A percentile compares a stretch with the other conserved stretches of the same genome.
Conservation (phyloP, 2,797 vertebrate species). For the Pyrrhura leucotis region DNA sequence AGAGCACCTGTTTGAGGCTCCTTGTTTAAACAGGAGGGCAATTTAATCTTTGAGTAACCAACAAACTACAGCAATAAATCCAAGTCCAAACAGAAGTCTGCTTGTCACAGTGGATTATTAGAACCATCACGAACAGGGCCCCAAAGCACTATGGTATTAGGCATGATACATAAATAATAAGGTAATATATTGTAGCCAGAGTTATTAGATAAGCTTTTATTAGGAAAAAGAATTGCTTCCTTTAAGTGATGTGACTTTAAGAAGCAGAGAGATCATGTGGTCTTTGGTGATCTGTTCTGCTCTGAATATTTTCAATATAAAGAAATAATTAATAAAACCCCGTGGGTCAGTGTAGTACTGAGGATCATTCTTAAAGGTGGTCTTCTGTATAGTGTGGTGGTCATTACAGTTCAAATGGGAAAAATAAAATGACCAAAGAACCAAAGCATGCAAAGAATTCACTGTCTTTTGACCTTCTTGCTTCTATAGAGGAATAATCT, state of each 20-base stretch:
- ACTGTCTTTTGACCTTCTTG: conserved; percentile 1
- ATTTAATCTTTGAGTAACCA: conserved; percentile 20
- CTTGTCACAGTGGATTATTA: not conserved
- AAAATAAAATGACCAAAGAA: not conserved
- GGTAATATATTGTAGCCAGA: not conserved
- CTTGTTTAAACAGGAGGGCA: not conserved
- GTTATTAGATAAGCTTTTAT: not conserved
- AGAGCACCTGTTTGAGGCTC: not conserved
- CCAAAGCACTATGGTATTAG: not conserved
- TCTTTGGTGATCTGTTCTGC: not conserved
- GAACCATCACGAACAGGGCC: not conserved
- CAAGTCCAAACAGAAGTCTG: not conserved
- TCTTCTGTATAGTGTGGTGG: not conserved
- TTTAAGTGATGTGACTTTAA: not conserved
- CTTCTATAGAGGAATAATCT: not conserved
- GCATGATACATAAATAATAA: not conserved
- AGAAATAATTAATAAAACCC: not conserved
- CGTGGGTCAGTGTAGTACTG: not conserved
- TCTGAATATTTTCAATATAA: not conserved
- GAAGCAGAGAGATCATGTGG: not conserved
- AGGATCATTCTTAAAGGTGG: not conserved
- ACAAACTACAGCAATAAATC: not conserved
- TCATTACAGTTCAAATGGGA: not conserved
- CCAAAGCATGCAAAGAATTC: not conserved
- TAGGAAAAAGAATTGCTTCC: not conserved